These are phyloP conservation scores for Lophura swinhoii DNA, from an alignment of 2,797 vertebrate species.

Conservation along the genomic window DNA sequence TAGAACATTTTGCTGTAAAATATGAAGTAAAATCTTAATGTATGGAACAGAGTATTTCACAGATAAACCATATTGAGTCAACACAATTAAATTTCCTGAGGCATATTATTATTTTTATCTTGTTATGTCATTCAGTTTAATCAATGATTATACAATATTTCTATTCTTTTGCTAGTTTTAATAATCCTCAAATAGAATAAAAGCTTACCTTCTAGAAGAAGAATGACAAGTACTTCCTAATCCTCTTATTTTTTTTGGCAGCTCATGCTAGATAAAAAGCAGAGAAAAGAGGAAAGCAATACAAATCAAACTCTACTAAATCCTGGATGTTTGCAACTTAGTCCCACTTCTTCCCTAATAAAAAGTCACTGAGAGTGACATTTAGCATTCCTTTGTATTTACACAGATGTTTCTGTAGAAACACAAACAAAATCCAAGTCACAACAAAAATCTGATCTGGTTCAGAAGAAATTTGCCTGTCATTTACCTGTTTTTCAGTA, in stretches of 20 bases:
- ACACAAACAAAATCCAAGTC: not conserved
- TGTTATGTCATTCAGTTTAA: not conserved
- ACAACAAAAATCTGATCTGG: not conserved
- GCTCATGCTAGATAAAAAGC: not conserved
- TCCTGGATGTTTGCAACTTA: not conserved
- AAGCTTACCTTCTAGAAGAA: not conserved
- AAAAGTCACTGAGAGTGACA: not conserved
- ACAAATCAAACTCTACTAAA: not conserved
- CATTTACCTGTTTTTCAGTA: not conserved
- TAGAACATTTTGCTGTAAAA: not conserved
- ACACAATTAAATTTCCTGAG: not conserved
- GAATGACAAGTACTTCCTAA: not conserved
- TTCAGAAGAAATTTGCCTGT: not conserved
- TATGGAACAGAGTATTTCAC: not conserved
- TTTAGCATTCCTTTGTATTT: not conserved
- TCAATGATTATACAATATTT: not conserved
- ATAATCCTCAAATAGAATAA: not conserved
- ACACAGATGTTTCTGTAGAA: not conserved
- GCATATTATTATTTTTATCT: not conserved
- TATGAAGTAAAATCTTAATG: not conserved
- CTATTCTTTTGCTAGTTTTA: not conserved
- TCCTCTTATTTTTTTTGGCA: slow-evolving; percentile 2
- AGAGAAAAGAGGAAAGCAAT: not conserved
- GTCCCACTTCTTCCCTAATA: not conserved
- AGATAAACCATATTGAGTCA: not conserved